These are phyloP conservation scores for Drosophila micromelanica DNA, from an alignment of 1,140 invertebrate genomes.

Conservation along the genomic window DNA sequence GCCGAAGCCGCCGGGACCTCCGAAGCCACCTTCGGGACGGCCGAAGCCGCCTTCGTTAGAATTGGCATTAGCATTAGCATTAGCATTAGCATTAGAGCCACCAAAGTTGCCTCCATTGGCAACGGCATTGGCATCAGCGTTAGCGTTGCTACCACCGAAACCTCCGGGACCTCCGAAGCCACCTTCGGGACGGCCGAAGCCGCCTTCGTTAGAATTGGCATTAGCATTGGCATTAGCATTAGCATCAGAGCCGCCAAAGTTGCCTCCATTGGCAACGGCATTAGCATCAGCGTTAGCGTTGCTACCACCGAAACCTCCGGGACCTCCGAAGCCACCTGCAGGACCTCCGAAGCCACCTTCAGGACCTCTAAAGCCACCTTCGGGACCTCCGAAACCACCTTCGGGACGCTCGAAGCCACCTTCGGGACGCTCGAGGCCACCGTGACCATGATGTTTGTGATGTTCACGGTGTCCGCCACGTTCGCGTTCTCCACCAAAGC, in stretches of 20 bases:
- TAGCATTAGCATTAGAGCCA: too few relatives aligned
- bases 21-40: slow-evolving; percentile 13
- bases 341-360: slow-evolving; percentile 9
- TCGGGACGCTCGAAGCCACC: slow-evolving; percentile 19
- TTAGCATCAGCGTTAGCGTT: slow-evolving; percentile 10
- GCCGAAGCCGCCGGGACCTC: background rate
- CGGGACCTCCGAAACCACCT: slow-evolving; percentile 29
- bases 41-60: slow-evolving; percentile 26
- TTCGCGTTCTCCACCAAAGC: slow-evolving; percentile 7
- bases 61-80: too few relatives aligned
- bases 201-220: too few relatives aligned
- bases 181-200: slow-evolving; percentile 18
- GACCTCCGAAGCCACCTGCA: slow-evolving; percentile 17
- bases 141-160: too few relatives aligned
- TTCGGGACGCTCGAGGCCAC: background rate
- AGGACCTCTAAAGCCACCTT: slow-evolving; percentile 17
- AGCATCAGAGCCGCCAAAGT: too few relatives aligned
- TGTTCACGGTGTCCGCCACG: slow-evolving; percentile 11
- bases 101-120: too few relatives aligned
- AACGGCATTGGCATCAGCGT: too few relatives aligned
- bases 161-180: slow-evolving; percentile 6
- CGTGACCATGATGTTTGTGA: slow-evolving; percentile 2
- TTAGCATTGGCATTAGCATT: too few relatives aligned
- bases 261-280: slow-evolving; percentile 11
- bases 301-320: slow-evolving; percentile 1